Evolutionary conservation across 2,888 invertebrate genomes (phyloP), one percentile per base, ranked within the genome.

Genomic region (Diarsia rubi): DNA sequence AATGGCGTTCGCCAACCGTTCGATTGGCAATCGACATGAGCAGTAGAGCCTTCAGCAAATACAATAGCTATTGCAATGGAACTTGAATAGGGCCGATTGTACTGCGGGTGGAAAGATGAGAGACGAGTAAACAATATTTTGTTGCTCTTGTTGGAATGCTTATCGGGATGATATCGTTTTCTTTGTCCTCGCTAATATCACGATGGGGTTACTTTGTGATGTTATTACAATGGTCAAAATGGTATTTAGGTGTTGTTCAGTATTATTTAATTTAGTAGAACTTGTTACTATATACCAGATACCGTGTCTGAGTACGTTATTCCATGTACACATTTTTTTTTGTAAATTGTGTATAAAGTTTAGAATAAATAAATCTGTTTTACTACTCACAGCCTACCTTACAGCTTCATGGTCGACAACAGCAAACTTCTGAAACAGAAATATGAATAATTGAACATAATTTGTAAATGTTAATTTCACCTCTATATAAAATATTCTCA

Each of bases 21-120:
- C 92, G 91, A 94, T 93, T 93, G 93, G 90, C 94, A 93, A 94
- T 94, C 94, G 93, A 95, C 95, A 95, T 92, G 94, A 93, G 91
- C 93, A 88, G 91, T 92, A 90, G 92, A 96, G 96, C 93, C 93
- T 92, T 95, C 91, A 84, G 95, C 93, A 96, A 96, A 96, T 90
- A 95, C 94, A 95, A 95, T 94, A 94, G 92, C 91, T 91, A 90
- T 90, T 92, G 94, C 94, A 94, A 92, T 92, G 91, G 90, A 90
- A 89, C 93, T 93, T 91, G 91, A 94, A 92, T 90, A 87, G 89
- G 89, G 88, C 88, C 89, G 90, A 92, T 91, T 86, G 92, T 91
- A 91, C 90, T 88, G 88, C 88, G 88, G 89, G 88, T 88, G 88
- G 88, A 83, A 92, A 93, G 91, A 94, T 92, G 93, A 93, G 93